Evolutionary conservation across 2,797 vertebrate species (phyloP).

Genomic region (Pangasius sanitwongsei): DNA sequence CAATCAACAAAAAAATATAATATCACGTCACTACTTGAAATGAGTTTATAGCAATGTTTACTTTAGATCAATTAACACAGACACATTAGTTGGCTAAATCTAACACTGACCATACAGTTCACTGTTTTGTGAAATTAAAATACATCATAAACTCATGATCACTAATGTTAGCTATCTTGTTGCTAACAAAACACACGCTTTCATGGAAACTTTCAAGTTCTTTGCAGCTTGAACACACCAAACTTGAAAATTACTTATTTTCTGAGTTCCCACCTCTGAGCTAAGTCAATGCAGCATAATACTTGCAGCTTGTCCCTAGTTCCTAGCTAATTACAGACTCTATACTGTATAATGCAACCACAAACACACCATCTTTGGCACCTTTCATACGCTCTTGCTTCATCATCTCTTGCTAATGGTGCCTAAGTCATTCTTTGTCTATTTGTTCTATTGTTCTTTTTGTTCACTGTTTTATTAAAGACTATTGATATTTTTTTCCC

Average conservation of each 20-base stretch:
- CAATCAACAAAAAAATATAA: background rate
- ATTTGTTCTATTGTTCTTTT: background rate
- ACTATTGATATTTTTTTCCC: background rate
- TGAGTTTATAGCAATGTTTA: background rate
- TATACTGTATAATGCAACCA: background rate
- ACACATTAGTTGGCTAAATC: background rate
- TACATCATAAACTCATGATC: background rate
- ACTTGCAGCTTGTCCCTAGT: background rate
- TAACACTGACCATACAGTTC: background rate
- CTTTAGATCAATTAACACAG: background rate
- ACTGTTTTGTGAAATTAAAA: background rate
- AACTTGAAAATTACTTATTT: background rate
- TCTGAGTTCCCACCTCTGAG: background rate
- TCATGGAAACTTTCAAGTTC: background rate
- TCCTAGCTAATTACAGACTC: slow-evolving; percentile 1
- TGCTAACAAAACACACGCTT: background rate
- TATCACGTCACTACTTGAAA: background rate
- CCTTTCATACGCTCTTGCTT: background rate
- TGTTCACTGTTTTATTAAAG: background rate
- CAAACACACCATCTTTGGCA: background rate
- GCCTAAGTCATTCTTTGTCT: background rate
- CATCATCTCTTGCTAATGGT: background rate
- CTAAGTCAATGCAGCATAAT: background rate
- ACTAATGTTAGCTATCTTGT: background rate
- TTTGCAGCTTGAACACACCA: background rate